Base-by-base conservation (phyloP, 1,140 invertebrate genomes). In the Cotesia chilonis region DNA sequence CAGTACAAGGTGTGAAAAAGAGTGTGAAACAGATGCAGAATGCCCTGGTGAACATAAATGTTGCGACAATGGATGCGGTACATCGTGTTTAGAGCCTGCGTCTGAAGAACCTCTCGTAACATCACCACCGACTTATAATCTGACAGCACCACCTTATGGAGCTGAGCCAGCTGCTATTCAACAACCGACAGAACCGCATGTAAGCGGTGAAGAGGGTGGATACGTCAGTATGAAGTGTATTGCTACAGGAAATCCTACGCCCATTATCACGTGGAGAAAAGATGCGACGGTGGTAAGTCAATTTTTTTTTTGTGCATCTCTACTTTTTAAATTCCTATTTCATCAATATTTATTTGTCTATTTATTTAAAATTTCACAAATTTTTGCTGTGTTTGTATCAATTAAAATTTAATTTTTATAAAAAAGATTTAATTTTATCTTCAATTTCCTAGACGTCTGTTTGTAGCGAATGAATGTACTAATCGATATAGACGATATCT, bases 1-100 rank as follows among this genome's bases (percentile, higher is more conserved):
- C 64, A 85, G 82, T 35, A 84, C 80, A 2, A 82, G 85, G 61
- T 96, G 94, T 80, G 89, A 89, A 7, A 83, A 87, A 12, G 91
- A 94, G 80, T 97, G 95, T 81, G 84, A 89, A 63, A 90, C 90
- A n/a, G 95, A 97, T 83, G 92, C 93, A 0, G 94, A 96, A 77
- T 97, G 95, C 83, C 80, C 88, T 4, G 90, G 89, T 35, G 90
- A 91, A 5, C 88, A 89, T 76, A 97, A 97, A 83, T 97, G 95
- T 84, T 97, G 95, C 81, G 86, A 85, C 65, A 92, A 90, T 76
- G 94, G 92, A 51, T 96, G 95, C 79, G 92, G 92, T 5, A 88
- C 88, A 17, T 87, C 91, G 4, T 96, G 95, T 80, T 81, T 93
- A 0, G 87, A 84, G 73, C 93, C 94, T 9, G 84, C 83, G 20